Base-by-base conservation (phyloP, 2,888 invertebrate species). In the Morpho deidamia region DNA sequence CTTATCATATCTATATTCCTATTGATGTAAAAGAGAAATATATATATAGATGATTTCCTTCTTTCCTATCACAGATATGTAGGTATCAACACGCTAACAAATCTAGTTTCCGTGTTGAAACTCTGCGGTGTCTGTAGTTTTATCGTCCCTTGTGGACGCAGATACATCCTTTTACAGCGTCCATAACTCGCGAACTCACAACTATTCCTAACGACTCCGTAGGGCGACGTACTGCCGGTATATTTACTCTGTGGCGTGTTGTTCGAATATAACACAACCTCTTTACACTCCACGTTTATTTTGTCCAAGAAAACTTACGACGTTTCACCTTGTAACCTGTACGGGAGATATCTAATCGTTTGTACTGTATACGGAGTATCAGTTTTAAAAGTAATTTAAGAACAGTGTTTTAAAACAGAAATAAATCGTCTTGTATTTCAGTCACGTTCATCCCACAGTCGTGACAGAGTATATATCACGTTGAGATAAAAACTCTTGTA, bases 401-500 rank as follows among this genome's bases (percentile, higher is more conserved):
- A 55, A 55, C 43, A 51, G 57, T 60, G 61, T 64, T 66, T 65
- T 64, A 62, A 66, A 65, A 65, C 63, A 56, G 67, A 70, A 77
- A 82, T 78, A 81, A 83, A 83, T 78, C 77, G 72, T 68, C 73
- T 72, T 72, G 75, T 75, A 86, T 86, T 84, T 81, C 71, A 76
- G 86, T 88, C 88, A 89, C 88, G 88, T 88, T 70, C 70, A 68
- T 68, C 67, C 68, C 68, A 60, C 63, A 69, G 76, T 84, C 88
- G 87, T 86, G 88, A 88, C 86, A 82, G 74, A 69, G 74, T 73
- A 72, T 84, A 83, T 77, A 81, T 87, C 84, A 84, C 76, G 76
- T 63, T 66, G 76, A 86, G 88, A 89, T 88, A 88, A 88, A 84
- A 84, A 78, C 77, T 76, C 76, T 74, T 76, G 74, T 71, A 73